Base-by-base conservation (phyloP, 1,140 invertebrate species). In the Drosophila parvula region DNA sequence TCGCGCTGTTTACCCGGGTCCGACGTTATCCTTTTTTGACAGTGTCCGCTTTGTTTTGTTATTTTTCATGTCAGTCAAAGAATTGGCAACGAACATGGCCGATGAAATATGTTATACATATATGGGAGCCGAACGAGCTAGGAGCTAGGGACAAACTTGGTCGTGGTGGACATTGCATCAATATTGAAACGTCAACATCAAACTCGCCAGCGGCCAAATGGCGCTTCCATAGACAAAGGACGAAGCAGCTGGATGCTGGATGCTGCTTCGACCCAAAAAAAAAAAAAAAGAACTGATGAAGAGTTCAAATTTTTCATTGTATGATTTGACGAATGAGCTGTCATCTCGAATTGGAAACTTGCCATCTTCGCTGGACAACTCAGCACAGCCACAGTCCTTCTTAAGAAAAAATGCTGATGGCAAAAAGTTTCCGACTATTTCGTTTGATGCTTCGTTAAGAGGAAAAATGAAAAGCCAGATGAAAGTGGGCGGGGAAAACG, bases 151-250 rank as follows among this genome's bases (percentile, higher is more conserved):
- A 74, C 74, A 70, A 56, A 73, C 53, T 65, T 63, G 73, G 65
- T 65, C 38, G 34, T 58, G 73, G 57, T 73, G 80, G 84, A 89
- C 84, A 88, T 88, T 88, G 84, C 84, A 88, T 89, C 84, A 88
- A 88, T 88, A 88, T 88, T 88, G 85, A 89, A 89, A 88, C 84
- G 84, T 88, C 84, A 88, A 89, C 84, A 89, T 84, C 84, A 89
- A 89, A 79, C 69, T 88, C 67, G 81, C 85, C 84, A 81, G 60
- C 80, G 85, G 84, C 85, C 64, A 79, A 89, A 81, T 80, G 84
- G 80, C 80, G 83, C 57, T 78, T 65, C 41, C 50, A 57, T 34
- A 58, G 44, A 50, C 44, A 44, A 71, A 67, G 34, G 36, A 55
- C 40, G 40, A 69, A 28, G 47, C 55, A 55, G 59, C 41, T 45